Evolutionary conservation across 2,888 invertebrate genomes (phyloP), one percentile per base, ranked within the genome.

Genomic region (Drosophila kanekoi): DNA sequence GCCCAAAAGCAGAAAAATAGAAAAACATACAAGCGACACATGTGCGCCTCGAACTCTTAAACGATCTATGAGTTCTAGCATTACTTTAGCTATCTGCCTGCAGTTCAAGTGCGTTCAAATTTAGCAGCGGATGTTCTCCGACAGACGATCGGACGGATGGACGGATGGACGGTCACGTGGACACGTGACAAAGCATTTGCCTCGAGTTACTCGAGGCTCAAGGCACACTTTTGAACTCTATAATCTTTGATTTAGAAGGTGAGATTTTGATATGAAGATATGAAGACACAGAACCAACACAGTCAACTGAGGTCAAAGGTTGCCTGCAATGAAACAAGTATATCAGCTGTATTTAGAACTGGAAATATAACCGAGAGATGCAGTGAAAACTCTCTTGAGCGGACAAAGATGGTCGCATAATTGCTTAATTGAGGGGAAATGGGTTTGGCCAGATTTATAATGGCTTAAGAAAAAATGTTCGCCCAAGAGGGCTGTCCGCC

Each of bases 41-140:
- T 77, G 68, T 65, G 57, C 23, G 41, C 28, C 47, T 45, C 41
- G 38, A 70, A 45, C 40, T 13, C 40, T 13, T 20, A 37, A 32
- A 45, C 38, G 38, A 43, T 60, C 59, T 45, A 53, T 38, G 14
- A 23, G 47, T 18, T 59, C 20, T 32, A 38, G 14, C 23, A 23
- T 40, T 54, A 20, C 13, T 6, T 41, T n/a, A 32, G 10, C 14
- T 18, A n/a, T 58, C 44, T 14, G 48, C 48, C 33, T 13, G 37
- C 35, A 51, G 41, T 57, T 76, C 63, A 73, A 79, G 70, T 67
- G 74, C 48, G 67, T 72, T 67, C 65, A 72, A 60, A 62, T 64
- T 62, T 67, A 59, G 58, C 58, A 53, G 48, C 71, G 66, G 66
- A 69, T 64, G 69, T 67, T 43, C 45, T 53, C 54, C 38, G 43